Conservation (phyloP, 2,888 invertebrate species). For the Apantesis nais region DNA sequence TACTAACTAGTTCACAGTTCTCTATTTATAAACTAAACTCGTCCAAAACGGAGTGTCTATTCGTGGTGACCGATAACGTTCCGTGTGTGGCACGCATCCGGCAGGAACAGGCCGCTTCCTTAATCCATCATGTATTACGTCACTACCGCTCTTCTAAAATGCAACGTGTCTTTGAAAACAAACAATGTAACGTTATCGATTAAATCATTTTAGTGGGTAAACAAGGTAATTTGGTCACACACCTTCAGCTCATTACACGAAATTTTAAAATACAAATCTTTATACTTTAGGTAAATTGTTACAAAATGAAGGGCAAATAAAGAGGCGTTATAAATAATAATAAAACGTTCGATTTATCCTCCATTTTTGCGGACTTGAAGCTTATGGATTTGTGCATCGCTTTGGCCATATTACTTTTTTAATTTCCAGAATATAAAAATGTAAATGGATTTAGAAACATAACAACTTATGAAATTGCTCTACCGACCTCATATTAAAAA, state of each 20-base stretch:
- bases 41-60: slow-evolving; percentile 15
- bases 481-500: slow-evolving; percentile 3
- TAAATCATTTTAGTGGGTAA: slow-evolving; percentile 14
- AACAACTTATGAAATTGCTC: neutral
- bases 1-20: neutral
- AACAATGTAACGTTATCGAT: slow-evolving; percentile 9
- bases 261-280: neutral
- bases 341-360: neutral
- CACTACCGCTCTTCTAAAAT: slow-evolving; percentile 37
- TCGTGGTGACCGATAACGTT: slow-evolving; percentile 42
- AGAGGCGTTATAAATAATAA: neutral
- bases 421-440: neutral
- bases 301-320: neutral
- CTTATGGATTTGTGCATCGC: too few species aligned
- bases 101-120: slow-evolving; percentile 52
- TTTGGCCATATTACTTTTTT: neutral
- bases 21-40: slow-evolving; percentile 1
- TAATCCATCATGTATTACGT: slow-evolving; percentile 51
- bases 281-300: neutral
- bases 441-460: neutral
- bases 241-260: neutral
- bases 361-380: neutral
- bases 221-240: slow-evolving; percentile 4
- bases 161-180: slow-evolving; percentile 33
- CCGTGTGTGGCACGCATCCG: slow-evolving; percentile 50